Evolutionary conservation across 2,888 invertebrate species (phyloP).

Genomic region (Troides oblongomaculatus): DNA sequence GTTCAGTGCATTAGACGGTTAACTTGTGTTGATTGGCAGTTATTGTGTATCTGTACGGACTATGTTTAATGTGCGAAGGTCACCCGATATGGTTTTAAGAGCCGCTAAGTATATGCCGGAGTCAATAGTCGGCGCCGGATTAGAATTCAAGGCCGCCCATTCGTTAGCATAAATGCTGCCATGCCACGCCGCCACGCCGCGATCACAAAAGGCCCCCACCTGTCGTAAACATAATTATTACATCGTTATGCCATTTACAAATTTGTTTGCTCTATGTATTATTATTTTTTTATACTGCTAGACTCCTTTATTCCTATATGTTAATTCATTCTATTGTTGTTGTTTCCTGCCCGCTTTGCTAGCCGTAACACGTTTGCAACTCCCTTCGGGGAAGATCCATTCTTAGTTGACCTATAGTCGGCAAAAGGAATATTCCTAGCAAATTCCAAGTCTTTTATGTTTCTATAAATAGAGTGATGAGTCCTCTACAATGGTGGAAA

Average conservation of each 20-base stretch:
- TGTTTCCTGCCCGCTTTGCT: too few relatives aligned
- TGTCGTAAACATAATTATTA: slow-evolving; percentile 6
- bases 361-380: too few relatives aligned
- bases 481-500: too few relatives aligned
- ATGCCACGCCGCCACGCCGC: neutral
- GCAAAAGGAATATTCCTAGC: too few relatives aligned
- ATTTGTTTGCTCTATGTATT: neutral
- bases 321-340: too few relatives aligned
- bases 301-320: neutral
- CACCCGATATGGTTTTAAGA: slow-evolving; percentile 7
- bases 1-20: neutral
- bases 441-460: too few relatives aligned
- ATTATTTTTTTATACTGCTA: neutral
- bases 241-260: neutral
- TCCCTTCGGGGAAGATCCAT: too few relatives aligned
- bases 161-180: slow-evolving; percentile 18
- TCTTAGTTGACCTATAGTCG: too few relatives aligned
- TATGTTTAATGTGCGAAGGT: slow-evolving; percentile 19
- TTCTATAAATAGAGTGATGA: too few relatives aligned
- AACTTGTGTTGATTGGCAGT: slow-evolving; percentile 7
- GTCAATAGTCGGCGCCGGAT: slow-evolving; percentile 22
- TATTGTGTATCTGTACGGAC: slow-evolving; percentile 6
- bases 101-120: neutral
- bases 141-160: slow-evolving; percentile 20
- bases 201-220: slow-evolving; percentile 13